phyloP scores from a whole-genome alignment of 2,888 invertebrate genomes.

The Oscheius sp. region DNA sequence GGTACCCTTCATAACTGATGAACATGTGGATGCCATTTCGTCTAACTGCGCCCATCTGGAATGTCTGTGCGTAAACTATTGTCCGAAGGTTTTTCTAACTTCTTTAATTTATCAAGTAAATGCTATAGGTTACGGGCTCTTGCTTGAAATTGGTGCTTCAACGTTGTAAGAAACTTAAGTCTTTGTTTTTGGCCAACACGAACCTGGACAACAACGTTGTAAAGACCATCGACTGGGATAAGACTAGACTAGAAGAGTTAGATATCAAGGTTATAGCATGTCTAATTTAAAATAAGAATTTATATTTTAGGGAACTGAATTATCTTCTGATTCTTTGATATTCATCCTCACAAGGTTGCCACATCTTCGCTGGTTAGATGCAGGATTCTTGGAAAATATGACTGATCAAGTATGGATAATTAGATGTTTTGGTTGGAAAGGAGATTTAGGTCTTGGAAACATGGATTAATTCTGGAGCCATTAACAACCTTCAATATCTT shows the following conservation, averaged over 20 bases:
- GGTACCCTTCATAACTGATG: constrained; percentile 80
- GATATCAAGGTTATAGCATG: constrained; percentile 78
- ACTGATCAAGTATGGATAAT: constrained; percentile 81
- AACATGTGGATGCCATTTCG: constrained; percentile 93
- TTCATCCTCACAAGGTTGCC: constrained; percentile 89
- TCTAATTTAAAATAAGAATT: neutral
- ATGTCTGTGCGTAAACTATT: constrained; percentile 95
- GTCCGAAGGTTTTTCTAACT: constrained; percentile 80
- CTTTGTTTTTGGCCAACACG: constrained; percentile 94
- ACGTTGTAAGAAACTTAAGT: constrained; percentile 87
- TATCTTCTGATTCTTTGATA: constrained; percentile 89
- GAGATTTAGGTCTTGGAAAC: constrained; percentile 81
- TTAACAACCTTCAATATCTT: constrained; percentile 82
- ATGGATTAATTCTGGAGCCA: constrained; percentile 85
- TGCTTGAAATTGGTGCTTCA: constrained; percentile 92
- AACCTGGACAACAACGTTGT: constrained; percentile 89
- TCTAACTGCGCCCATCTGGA: constrained; percentile 80
- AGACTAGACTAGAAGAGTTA: constrained; percentile 86
- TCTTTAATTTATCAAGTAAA: neutral
- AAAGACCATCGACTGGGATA: constrained; percentile 97
- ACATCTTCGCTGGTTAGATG: constrained; percentile 86
- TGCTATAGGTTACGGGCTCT: constrained; percentile 83
- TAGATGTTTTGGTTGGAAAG: neutral
- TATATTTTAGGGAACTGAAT: constrained; percentile 81
- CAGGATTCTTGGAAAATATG: constrained; percentile 96